These are phyloP conservation scores for Agonopterix heracliana DNA, from an alignment of 2,888 invertebrate species.

Conservation along the genomic window DNA sequence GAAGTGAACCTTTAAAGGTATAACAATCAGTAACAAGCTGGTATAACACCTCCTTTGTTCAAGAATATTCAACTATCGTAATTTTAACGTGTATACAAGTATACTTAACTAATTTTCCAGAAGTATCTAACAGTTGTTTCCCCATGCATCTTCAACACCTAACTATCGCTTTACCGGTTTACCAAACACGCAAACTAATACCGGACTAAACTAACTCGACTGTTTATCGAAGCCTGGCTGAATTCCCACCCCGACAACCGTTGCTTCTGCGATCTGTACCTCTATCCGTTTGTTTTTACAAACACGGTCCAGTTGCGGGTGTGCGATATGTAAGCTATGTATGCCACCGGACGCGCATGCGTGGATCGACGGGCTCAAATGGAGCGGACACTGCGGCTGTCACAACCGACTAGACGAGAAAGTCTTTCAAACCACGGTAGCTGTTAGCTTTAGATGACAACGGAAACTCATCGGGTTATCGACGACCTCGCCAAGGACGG, in stretches of 20 bases:
- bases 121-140: no score
- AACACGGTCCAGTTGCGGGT: slow-evolving; percentile 55
- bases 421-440: slow-evolving; percentile 18
- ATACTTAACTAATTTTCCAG: no score
- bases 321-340: slow-evolving; percentile 73
- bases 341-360: slow-evolving; percentile 66
- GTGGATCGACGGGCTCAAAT: slow-evolving; percentile 52
- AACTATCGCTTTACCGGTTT: no score
- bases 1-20: no score
- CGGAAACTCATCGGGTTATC: slow-evolving; percentile 26
- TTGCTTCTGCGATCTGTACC: slow-evolving; percentile 22
- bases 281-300: slow-evolving; percentile 61
- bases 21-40: no score
- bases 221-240: slow-evolving; percentile 1
- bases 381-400: slow-evolving; percentile 59
- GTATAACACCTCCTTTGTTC: no score
- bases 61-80: no score
- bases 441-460: slow-evolving; percentile 9
- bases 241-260: slow-evolving; percentile 12
- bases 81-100: no score
- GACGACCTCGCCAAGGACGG: slow-evolving; percentile 70
- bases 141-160: no score
- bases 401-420: slow-evolving; percentile 38
- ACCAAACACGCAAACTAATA: no score
- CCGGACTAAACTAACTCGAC: no score